A percentile compares a stretch with the other conserved stretches of the same genome.
These are phyloP conservation scores for Ranitomeya imitator DNA, from an alignment of 2,113 vertebrate genomes.

Conservation along the genomic window DNA sequence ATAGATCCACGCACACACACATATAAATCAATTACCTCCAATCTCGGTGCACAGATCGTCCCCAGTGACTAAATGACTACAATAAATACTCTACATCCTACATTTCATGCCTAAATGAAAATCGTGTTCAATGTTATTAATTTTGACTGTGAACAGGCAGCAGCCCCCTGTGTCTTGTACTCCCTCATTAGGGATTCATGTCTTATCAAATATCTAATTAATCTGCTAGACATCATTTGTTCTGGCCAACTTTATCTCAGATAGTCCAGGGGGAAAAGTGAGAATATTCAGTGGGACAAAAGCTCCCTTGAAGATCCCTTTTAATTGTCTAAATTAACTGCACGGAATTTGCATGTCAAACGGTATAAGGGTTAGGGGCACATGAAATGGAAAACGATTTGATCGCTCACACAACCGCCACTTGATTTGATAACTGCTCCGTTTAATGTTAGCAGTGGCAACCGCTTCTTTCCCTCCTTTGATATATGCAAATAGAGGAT, in stretches of 20 bases:
- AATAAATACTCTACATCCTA: constrained; percentile 96
- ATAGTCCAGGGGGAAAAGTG: constrained; percentile 89
- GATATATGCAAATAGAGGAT: constrained; percentile 94
- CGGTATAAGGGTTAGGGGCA: constrained; percentile 84
- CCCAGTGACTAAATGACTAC: constrained; percentile 87
- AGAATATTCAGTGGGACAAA: constrained; percentile 88
- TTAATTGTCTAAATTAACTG: constrained; percentile 99
- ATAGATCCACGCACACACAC: background rate
- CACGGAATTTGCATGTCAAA: constrained; percentile 99
- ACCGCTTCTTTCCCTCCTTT: constrained; percentile 84
- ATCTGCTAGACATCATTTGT: constrained; percentile 99
- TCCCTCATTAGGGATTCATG: constrained; percentile 98
- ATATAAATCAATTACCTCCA: constrained; percentile 38
- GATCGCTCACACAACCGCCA: constrained; percentile 85
- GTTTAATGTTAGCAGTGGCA: constrained; percentile 89
- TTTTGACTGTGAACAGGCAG: constrained; percentile 98
- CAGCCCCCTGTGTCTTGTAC: constrained; percentile 98
- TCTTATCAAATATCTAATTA: constrained; percentile 99
- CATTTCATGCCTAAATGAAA: constrained; percentile 99
- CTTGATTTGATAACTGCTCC: constrained; percentile 88
- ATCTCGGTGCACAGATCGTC: constrained; percentile 66
- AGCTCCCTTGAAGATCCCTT: constrained; percentile 96
- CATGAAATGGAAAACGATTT: constrained; percentile 87
- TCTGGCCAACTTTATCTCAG: constrained; percentile 94
- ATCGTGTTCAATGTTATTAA: constrained; percentile 99